Evolutionary conservation across 1,140 invertebrate genomes (phyloP), one percentile per base, ranked within the genome.

Genomic region (Listronotus bonariensis): DNA sequence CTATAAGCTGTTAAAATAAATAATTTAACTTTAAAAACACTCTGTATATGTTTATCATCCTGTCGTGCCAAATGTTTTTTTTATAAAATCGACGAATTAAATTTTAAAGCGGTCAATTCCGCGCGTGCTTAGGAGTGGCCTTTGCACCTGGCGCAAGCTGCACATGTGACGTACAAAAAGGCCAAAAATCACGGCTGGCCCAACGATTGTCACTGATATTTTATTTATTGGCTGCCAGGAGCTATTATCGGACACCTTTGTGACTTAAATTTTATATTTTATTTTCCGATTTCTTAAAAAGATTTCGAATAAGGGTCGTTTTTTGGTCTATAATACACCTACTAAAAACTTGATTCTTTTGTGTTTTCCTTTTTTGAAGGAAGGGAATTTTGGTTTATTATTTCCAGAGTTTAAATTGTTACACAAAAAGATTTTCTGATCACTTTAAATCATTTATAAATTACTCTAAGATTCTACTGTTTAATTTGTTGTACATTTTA

Each of bases 201-300:
- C 61, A 45, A 65, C 66, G 62, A 73, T 72, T 74, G 73, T 74
- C 73, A 74, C 67, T 74, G 73, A 74, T 74, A 74, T 74, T 72
- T 74, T 74, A 74, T 74, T 74, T 74, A 74, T 74, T 74, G 68
- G 71, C 64, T 69, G 67, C 58, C 67, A 69, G 62, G 63, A 65
- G 67, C 62, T 53, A n/a, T 53, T 53, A 31, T 32, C 51, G 51
- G 51, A 53, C 51, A 36, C 51, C 51, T 53, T 53, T 53, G 51
- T 53, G 32, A 34, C 32, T 53, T 10, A 53, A 53, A 53, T 53
- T 53, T 31, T 51, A 32, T 15, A 15, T 51, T 51, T 53, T 53
- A 53, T 53, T 53, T 53, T 15, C 32, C 36, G 12, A 36, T 48
- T 48, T 48, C 45, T 48, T 26, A 48, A 48, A 48, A 48, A 48